Base-by-base conservation (phyloP, 2,113 vertebrate genomes). In the Halichoeres trimaculatus region DNA sequence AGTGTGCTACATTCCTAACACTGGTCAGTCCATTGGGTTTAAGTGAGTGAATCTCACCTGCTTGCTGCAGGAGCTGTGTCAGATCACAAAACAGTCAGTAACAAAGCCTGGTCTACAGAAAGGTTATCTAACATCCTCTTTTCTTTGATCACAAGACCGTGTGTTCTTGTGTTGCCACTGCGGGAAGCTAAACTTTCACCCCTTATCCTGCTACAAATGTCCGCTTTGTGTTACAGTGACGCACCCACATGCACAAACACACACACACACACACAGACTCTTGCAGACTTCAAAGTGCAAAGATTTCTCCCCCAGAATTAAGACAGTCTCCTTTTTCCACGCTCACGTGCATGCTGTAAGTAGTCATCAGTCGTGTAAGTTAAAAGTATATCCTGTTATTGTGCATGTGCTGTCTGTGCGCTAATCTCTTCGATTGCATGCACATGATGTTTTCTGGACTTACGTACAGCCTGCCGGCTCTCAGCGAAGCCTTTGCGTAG, bases 381-480 rank as follows among this genome's bases (percentile, higher is more conserved):
- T 35, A 70, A 40, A 69, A 48, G 40, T 81, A 63, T 58, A 51
- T 59, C 58, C 13, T 34, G 22, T 78, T 71, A 40, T 34, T 80
- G 58, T 66, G 43, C 16, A 3, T 40, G 70, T 34, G 1, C 41
- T 59, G 62, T 57, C 23, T 54, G 59, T 24, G 38, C 40, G 19
- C 62, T 72, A 52, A 70, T 63, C 56, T 90, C 60, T 67, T 22
- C 35, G 23, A 70, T 84, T 85, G 84, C 88, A 87, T 84, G 81
- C 87, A 86, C 81, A 53, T 86, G 38, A 52, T 54, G 65, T 83
- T 82, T 83, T 87, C 74, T 88, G 91, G 90, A 98, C 98, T 98
- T 98, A 99, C 98, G 96, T 99, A 99, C 97, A 98, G 97, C 95
- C 95, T 95, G 95, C 93, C 97, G 96, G 95, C 93, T 97, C 93